These are phyloP conservation scores for Bufo bufo DNA, from an alignment of 2,113 vertebrate species.

Conservation along the genomic window DNA sequence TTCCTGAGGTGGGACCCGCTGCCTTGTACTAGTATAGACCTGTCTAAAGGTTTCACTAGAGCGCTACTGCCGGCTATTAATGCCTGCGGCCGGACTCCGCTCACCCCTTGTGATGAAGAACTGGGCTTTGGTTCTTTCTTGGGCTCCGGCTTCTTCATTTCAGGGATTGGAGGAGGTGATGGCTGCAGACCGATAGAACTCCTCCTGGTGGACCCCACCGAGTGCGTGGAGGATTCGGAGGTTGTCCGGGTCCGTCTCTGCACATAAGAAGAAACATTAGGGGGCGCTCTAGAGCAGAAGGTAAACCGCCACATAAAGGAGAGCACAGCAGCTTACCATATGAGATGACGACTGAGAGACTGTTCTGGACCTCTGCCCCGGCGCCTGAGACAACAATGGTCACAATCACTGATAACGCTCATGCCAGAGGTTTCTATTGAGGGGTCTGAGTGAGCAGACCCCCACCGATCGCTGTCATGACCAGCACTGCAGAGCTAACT, in stretches of 20 bases:
- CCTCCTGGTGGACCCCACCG: slow-evolving; percentile 74
- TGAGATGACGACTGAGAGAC: slow-evolving; percentile 81
- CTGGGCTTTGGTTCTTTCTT: slow-evolving; percentile 66
- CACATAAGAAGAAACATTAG: background rate
- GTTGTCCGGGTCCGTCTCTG: slow-evolving; percentile 76
- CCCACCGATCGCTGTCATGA: no score
- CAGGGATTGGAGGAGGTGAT: slow-evolving; percentile 74
- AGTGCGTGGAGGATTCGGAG: slow-evolving; percentile 84
- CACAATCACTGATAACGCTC: background rate
- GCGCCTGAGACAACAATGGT: slow-evolving; percentile 67
- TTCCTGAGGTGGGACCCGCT: no score
- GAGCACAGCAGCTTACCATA: slow-evolving; percentile 66
- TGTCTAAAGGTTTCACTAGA: no score
- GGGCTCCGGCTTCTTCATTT: slow-evolving; percentile 62
- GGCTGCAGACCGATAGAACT: slow-evolving; percentile 73
- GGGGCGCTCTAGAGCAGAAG: background rate
- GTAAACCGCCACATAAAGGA: background rate
- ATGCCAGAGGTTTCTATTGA: no score
- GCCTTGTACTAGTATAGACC: no score
- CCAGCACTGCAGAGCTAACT: no score
- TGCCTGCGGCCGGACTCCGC: background rate
- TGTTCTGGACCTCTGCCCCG: slow-evolving; percentile 75
- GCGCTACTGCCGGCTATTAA: no score
- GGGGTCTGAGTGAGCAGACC: no score
- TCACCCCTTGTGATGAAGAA: slow-evolving; percentile 68